Conservation (phyloP, 1,140 invertebrate genomes). For the Drosophila kohkoa region DNA sequence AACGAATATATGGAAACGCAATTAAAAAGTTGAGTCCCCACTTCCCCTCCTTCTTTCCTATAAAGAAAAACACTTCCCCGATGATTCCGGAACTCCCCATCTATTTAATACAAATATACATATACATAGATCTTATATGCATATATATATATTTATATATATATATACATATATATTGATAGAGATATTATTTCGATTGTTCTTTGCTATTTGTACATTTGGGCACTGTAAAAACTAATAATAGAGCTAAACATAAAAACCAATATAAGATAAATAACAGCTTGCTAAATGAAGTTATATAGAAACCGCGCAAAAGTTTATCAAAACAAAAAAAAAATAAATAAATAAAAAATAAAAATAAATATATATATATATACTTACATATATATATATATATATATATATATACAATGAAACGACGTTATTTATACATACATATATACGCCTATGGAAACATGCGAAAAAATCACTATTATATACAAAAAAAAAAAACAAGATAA, state of each 20-base stretch:
- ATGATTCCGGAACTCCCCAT: neutral
- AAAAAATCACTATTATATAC: slow-evolving; percentile 71
- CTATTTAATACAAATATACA: slow-evolving; percentile 27
- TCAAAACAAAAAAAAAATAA: slow-evolving; percentile 49
- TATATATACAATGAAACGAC: slow-evolving; percentile 59
- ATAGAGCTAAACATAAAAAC: slow-evolving; percentile 26
- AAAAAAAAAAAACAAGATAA: slow-evolving; percentile 40
- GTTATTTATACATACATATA: slow-evolving; percentile 68
- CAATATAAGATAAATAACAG: slow-evolving; percentile 38
- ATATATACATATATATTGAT: slow-evolving; percentile 18
- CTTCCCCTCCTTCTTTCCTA: neutral
- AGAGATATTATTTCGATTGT: slow-evolving; percentile 37
- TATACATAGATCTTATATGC: slow-evolving; percentile 32
- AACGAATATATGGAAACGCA: slow-evolving; percentile 1
- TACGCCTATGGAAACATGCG: slow-evolving; percentile 40
- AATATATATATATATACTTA: slow-evolving; percentile 49
- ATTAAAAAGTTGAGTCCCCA: slow-evolving; percentile 9
- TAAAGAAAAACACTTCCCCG: neutral
- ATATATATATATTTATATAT: slow-evolving; percentile 14
- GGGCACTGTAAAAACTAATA: slow-evolving; percentile 60
- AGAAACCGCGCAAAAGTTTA: slow-evolving; percentile 59
- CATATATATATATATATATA: too few relatives aligned
- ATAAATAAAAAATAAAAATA: slow-evolving; percentile 47
- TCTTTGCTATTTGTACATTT: slow-evolving; percentile 54
- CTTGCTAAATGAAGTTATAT: slow-evolving; percentile 57